Percentiles rank a stretch among this genome's conserved stretches.
Evolutionary conservation across 2,797 vertebrate species (phyloP).

Genomic region (Masticophis lateralis): DNA sequence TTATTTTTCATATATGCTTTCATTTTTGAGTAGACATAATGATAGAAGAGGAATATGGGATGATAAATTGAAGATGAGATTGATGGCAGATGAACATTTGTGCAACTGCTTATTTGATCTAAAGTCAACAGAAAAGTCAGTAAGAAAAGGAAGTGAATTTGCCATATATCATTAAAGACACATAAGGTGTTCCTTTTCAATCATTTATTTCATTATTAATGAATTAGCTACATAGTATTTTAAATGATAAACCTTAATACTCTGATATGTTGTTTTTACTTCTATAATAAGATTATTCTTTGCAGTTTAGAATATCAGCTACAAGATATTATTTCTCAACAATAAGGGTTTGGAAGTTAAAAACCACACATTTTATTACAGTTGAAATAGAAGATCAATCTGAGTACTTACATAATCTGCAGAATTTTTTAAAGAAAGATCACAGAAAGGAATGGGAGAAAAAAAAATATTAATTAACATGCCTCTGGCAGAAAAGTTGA

Average conservation of each 20-base stretch:
- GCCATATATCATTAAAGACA: not conserved
- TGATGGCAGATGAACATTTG: not conserved
- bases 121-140: not conserved
- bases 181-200: not conserved
- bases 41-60: not conserved
- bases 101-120: not conserved
- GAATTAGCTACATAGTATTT: not conserved
- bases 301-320: not conserved
- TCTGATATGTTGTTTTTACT: not conserved
- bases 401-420: not conserved
- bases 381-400: not conserved
- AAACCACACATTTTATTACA: not conserved
- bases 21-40: not conserved
- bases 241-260: not conserved
- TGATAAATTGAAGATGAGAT: not conserved
- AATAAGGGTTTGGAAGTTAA: not conserved
- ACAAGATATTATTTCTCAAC: not conserved
- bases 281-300: not conserved
- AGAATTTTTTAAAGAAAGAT: not conserved
- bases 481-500: not conserved
- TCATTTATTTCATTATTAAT: not conserved
- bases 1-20: not conserved
- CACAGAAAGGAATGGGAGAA: not conserved
- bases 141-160: not conserved
- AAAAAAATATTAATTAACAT: not conserved